These are phyloP conservation scores for Anguilla japonica DNA, from an alignment of 2,113 vertebrate genomes.

Conservation along the genomic window DNA sequence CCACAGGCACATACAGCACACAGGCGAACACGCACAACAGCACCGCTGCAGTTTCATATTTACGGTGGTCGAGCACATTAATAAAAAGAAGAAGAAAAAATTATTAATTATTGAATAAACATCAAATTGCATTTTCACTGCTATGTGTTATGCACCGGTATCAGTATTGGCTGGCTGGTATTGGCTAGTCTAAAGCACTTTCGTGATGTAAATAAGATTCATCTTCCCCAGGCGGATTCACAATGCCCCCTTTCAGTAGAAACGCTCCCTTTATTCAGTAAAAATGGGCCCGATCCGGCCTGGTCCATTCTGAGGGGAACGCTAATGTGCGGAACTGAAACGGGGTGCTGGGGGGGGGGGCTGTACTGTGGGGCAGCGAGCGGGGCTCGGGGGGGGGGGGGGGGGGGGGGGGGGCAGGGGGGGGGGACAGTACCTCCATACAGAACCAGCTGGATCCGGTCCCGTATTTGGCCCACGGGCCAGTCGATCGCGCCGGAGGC, in stretches of 20 bases:
- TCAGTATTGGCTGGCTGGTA: neutral
- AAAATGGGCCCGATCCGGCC: neutral
- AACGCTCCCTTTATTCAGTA: neutral
- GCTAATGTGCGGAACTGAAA: neutral
- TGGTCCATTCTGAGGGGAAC: neutral
- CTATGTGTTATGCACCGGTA: neutral
- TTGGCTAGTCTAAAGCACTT: neutral
- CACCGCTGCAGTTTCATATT: too few species aligned
- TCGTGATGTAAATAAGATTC: neutral
- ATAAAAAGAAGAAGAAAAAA: neutral
- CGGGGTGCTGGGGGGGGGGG: neutral
- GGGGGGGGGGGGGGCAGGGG: neutral
- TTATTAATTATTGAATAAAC: neutral
- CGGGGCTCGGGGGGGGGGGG: neutral
- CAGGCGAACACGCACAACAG: too few species aligned
- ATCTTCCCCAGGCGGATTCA: neutral
- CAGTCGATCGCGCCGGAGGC: constrained; percentile 20
- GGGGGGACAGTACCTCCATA: constrained; percentile 79
- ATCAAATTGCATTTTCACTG: neutral
- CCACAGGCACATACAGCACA: too few species aligned
- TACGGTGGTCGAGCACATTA: too few species aligned
- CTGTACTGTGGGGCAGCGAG: neutral
- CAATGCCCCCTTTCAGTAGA: neutral
- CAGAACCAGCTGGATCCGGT: constrained; percentile 85
- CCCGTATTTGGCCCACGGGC: constrained; percentile 70